These are phyloP conservation scores for Muscicapa adusta DNA, from an alignment of 2,113 vertebrate species.

Conservation along the genomic window DNA sequence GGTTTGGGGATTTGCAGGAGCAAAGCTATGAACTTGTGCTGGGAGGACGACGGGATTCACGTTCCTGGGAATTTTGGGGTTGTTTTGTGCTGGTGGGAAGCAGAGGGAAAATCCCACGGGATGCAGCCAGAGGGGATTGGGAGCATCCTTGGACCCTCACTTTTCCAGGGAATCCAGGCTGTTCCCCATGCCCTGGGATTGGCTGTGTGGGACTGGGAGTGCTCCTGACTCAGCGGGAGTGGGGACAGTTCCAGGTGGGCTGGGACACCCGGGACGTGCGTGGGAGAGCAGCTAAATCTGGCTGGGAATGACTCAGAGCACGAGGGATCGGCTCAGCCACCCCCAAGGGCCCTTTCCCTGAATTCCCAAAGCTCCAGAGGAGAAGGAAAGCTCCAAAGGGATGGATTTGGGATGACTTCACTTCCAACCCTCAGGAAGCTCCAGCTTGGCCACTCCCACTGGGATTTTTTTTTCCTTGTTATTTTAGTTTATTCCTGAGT, in stretches of 20 bases:
- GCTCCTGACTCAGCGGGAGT: background rate
- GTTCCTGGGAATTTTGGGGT: background rate
- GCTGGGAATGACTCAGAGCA: background rate
- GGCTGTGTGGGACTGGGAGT: accelerated
- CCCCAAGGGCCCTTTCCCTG: background rate
- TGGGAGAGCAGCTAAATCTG: background rate
- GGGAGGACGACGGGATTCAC: accelerated
- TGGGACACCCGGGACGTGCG: accelerated
- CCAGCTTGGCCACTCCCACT: accelerated
- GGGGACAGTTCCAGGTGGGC: background rate
- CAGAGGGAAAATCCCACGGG: accelerated
- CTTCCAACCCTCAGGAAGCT: background rate
- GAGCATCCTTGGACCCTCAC: accelerated
- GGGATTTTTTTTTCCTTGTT: no score
- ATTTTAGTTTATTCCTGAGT: background rate
- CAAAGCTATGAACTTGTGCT: no score
- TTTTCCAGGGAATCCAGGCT: background rate
- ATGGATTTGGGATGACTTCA: accelerated
- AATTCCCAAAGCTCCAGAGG: background rate
- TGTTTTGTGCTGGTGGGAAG: accelerated
- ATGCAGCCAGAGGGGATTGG: accelerated
- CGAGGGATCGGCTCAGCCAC: background rate
- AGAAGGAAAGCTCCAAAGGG: accelerated
- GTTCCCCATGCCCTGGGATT: accelerated
- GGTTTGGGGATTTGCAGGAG: background rate